Evolutionary conservation across 1,140 invertebrate species (phyloP), one percentile per base, ranked within the genome.

Genomic region (Drosophila ohnishii): DNA sequence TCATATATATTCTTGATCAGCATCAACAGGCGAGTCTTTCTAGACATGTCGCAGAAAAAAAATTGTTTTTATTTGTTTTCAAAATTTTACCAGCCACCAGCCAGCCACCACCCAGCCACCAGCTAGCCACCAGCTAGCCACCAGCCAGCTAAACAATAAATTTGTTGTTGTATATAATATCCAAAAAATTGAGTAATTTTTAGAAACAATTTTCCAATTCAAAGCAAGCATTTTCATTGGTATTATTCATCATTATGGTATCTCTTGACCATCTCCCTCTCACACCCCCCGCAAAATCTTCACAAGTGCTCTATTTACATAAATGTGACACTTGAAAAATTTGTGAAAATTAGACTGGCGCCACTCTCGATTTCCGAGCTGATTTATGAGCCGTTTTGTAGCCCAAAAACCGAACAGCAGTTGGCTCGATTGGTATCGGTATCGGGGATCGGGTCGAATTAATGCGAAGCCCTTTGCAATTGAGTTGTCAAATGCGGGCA

Each of bases 391-490:
- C 39, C 45, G 19, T 25, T 45, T 50, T 48, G 42, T 58, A 56
- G 13, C 19, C 25, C 28, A 28, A 28, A 69, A 74, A 63, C 81
- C 74, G 53, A 87, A 87, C 83, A 83, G 83, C 83, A 87, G 83
- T 88, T 86, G 83, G 83, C 60, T 30, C 39, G 25, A 72, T 44
- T 19, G 22, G 22, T 25, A 47, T 42, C 62, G 13, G 39, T 70
- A 84, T 42, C 19, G 19, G 14, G 35, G 48, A 70, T 50, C 16
- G 35, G 34, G 59, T 40, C 60, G 7, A 65, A 65, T 84, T 84
- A 85, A 85, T 85, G 70, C 50, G 71, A 83, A 79, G 44, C 79
- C 73, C 81, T 83, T 84, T 79, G 76, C 79, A 87, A 86, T 83
- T 72, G 79, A 84, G 72, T 77, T 84, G 80, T 84, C 76, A 83